A percentile compares a stretch with the other conserved stretches of the same genome.
Conservation (phyloP, 2,113 vertebrate genomes). For the Vidua chalybeata region DNA sequence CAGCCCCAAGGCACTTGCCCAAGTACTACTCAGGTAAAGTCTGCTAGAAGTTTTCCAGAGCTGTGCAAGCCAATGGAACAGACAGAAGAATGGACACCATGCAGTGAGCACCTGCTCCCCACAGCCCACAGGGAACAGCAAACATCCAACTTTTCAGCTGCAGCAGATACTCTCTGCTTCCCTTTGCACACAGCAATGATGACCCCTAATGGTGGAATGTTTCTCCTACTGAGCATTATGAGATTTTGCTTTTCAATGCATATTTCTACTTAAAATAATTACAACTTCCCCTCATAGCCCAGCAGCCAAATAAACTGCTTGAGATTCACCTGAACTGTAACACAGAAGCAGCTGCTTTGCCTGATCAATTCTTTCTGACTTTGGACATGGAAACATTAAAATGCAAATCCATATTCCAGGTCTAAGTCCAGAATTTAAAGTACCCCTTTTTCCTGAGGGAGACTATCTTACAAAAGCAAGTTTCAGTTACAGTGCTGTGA, state of each 20-base stretch:
- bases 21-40: background rate
- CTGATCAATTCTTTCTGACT: background rate
- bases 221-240: background rate
- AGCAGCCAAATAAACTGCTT: background rate
- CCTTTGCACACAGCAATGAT: background rate
- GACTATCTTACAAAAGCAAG: background rate
- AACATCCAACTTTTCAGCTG: background rate
- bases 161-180: background rate
- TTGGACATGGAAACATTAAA: background rate
- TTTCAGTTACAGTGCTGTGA: background rate
- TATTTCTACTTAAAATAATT: background rate
- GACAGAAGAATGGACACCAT: background rate
- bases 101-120: background rate
- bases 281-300: background rate
- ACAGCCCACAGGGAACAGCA: background rate
- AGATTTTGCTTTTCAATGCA: background rate
- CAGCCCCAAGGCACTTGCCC: background rate
- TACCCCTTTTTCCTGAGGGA: background rate
- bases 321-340: background rate
- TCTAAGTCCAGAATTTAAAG: background rate
- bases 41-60: background rate
- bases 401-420: background rate
- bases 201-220: conserved; percentile 53
- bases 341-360: background rate
- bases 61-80: background rate